Conservation (phyloP, 2,797 vertebrate genomes). For the Dallia pectoralis region DNA sequence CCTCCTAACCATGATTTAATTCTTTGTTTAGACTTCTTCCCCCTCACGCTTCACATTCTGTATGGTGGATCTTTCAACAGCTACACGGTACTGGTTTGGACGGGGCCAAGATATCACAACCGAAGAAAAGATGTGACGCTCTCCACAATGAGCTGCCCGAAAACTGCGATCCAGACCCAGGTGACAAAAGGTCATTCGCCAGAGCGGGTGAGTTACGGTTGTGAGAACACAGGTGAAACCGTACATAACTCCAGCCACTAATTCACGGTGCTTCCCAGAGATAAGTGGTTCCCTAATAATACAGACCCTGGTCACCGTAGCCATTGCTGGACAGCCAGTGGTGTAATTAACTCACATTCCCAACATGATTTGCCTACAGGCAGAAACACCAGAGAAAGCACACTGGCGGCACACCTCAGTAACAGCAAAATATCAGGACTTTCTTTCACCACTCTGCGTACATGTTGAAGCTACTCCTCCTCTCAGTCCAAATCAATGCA, state of each 20-base stretch:
- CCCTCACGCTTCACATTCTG: too few species aligned
- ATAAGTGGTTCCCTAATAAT: constrained; percentile 50
- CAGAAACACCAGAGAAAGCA: constrained; percentile 36
- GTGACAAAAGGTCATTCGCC: constrained; percentile 4
- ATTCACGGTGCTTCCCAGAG: constrained; percentile 45
- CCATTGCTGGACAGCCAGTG: constrained; percentile 16
- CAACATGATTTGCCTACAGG: constrained; percentile 36
- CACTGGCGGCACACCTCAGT: background rate
- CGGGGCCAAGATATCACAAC: background rate
- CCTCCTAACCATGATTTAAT: too few species aligned
- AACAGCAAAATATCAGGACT: constrained; percentile 2
- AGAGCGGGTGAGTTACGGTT: constrained; percentile 30
- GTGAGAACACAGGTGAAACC: constrained; percentile 31
- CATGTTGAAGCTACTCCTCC: background rate
- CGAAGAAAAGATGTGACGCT: background rate
- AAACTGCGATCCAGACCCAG: background rate
- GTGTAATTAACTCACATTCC: constrained; percentile 52
- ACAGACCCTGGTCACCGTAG: constrained; percentile 30
- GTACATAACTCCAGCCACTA: constrained; percentile 28
- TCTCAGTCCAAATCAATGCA: background rate
- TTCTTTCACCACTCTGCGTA: background rate
- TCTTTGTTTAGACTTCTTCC: too few species aligned
- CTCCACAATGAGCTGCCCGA: constrained; percentile 5
- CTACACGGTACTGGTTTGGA: too few species aligned
- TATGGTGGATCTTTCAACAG: too few species aligned